Conservation (phyloP, 2,113 vertebrate species). For the Erpornis zantholeuca region DNA sequence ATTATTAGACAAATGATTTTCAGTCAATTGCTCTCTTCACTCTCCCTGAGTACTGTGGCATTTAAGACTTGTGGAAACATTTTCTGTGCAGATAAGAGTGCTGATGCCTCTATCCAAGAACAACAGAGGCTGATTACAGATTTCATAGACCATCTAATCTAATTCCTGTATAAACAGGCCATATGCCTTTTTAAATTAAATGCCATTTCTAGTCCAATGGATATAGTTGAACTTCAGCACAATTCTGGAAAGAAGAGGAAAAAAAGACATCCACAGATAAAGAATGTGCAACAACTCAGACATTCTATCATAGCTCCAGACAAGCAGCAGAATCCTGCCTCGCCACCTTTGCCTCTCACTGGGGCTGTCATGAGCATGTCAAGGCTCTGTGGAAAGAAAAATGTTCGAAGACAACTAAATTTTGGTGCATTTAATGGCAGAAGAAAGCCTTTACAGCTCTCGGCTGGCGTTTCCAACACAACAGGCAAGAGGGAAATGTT, state of each 20-base stretch:
- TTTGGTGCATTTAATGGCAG: neutral
- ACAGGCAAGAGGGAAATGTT: neutral
- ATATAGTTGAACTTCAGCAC: neutral
- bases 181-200: neutral
- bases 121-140: neutral
- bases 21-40: neutral
- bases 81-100: neutral
- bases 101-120: constrained; percentile 23
- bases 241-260: neutral
- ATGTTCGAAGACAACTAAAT: neutral
- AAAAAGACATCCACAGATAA: neutral
- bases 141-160: neutral
- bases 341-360: neutral
- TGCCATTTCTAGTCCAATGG: neutral
- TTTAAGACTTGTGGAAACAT: constrained; percentile 3
- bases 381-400: neutral
- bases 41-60: neutral
- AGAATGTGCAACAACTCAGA: neutral
- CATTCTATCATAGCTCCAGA: neutral
- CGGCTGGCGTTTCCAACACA: neutral
- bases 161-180: constrained; percentile 26
- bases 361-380: fast-evolving
- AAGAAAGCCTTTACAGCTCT: neutral
- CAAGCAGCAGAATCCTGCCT: neutral
- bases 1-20: neutral